These are phyloP conservation scores for Corvus moneduloides DNA, from an alignment of 2,113 vertebrate species.

Conservation along the genomic window DNA sequence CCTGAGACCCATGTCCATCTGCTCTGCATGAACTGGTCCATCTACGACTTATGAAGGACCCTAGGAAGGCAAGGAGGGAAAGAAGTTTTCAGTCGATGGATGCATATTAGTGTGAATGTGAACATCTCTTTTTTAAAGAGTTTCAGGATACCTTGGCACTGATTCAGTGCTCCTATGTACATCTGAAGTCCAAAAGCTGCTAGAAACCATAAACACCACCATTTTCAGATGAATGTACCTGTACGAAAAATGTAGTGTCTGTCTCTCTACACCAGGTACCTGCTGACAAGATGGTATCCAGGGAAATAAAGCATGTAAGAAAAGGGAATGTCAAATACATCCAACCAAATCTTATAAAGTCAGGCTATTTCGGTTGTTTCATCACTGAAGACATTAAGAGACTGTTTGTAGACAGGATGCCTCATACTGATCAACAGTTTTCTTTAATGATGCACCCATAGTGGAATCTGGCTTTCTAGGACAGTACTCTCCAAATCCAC, in stretches of 20 bases:
- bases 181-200: background rate
- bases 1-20: accelerated
- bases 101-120: background rate
- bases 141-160: background rate
- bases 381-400: background rate
- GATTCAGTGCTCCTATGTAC: background rate
- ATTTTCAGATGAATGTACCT: background rate
- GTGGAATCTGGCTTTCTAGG: background rate
- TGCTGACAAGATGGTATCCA: background rate
- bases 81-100: background rate
- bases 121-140: background rate
- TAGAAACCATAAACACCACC: background rate
- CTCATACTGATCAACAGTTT: background rate
- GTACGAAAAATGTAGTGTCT: accelerated
- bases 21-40: background rate
- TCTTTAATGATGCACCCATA: background rate
- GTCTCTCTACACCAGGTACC: background rate
- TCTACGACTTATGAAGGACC: accelerated
- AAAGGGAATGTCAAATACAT: background rate
- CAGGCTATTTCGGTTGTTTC: background rate
- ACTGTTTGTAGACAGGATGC: background rate
- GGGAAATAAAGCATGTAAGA: background rate
- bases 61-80: background rate
- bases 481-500: background rate
- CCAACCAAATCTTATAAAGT: background rate